phyloP scores from a whole-genome alignment of 2,113 vertebrate genomes.

The Dromaius novaehollandiae region DNA sequence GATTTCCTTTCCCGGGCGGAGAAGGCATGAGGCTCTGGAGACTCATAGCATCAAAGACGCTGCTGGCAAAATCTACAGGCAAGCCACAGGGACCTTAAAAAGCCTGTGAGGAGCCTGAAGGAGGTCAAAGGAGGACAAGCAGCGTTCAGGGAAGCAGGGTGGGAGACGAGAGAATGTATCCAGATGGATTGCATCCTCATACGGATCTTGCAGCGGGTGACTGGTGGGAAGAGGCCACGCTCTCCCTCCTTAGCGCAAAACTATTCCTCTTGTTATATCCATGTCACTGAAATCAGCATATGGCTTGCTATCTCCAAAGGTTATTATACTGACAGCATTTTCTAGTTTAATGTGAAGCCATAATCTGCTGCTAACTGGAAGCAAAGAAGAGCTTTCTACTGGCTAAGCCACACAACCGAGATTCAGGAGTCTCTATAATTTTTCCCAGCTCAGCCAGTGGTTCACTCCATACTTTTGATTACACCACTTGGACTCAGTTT shows the following conservation, averaged over 20 bases:
- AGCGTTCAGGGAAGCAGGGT: background rate
- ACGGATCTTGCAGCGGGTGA: background rate
- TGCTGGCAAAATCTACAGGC: background rate
- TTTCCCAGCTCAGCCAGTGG: conserved; percentile 35
- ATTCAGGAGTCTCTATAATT: background rate
- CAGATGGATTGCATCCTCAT: background rate
- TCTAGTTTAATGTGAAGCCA: background rate
- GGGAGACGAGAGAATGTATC: background rate
- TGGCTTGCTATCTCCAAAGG: conserved; percentile 54
- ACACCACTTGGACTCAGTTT: background rate
- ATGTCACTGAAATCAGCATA: conserved; percentile 42
- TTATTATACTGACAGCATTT: conserved; percentile 35
- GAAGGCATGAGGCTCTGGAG: background rate
- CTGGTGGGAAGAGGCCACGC: background rate
- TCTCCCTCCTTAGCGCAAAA: background rate
- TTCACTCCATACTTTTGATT: background rate
- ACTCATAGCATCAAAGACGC: background rate
- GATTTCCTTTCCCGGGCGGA: background rate
- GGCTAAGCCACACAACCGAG: background rate
- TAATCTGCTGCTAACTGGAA: conserved; percentile 41
- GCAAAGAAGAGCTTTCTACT: conserved; percentile 43
- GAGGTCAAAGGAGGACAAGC: conserved; percentile 17
- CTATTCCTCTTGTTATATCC: background rate
- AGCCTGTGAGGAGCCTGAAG: background rate
- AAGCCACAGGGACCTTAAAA: background rate